Conservation (phyloP, 2,888 invertebrate species). For the Matsumyia berberina region DNA sequence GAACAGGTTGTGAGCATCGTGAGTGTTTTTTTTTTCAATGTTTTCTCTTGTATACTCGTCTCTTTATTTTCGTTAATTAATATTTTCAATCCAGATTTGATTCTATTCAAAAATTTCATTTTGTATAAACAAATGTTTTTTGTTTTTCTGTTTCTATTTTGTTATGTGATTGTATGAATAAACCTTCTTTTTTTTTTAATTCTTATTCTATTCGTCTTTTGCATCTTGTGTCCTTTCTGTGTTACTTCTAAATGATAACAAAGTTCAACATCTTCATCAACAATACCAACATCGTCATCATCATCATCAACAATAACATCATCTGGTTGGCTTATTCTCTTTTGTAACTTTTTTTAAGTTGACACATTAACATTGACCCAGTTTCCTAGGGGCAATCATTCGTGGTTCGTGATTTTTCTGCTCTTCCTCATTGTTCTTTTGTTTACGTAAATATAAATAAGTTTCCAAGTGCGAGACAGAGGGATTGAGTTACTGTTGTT, state of each 20-base stretch:
- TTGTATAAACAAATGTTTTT: conserved; percentile 31
- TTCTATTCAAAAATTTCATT: conserved; percentile 6
- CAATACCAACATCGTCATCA: conserved; percentile 5
- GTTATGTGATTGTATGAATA: conserved; percentile 37
- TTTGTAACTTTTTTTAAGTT: conserved; percentile 38
- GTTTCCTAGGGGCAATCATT: conserved; percentile 34
- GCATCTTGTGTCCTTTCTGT: conserved; percentile 24
- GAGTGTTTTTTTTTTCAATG: conserved; percentile 79
- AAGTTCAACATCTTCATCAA: conserved; percentile 27
- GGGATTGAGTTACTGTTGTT: background rate
- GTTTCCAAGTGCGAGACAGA: background rate
- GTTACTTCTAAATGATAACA: background rate
- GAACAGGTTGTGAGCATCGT: conserved; percentile 84
- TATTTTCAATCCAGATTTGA: background rate
- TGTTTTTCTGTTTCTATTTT: conserved; percentile 17
- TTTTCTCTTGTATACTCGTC: conserved; percentile 43
- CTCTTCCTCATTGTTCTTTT: conserved; percentile 38
- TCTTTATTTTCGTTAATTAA: conserved; percentile 24
- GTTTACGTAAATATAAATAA: conserved; percentile 29
- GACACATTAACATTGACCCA: conserved; percentile 69
- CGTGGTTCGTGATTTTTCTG: conserved; percentile 15
- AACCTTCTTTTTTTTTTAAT: conserved; percentile 17
- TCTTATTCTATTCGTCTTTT: conserved; percentile 23
- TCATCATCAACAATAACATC: conserved; percentile 7
- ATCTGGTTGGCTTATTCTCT: conserved; percentile 21